Evolutionary conservation across 2,113 vertebrate genomes (phyloP).

Genomic region (Myocastor coypus): DNA sequence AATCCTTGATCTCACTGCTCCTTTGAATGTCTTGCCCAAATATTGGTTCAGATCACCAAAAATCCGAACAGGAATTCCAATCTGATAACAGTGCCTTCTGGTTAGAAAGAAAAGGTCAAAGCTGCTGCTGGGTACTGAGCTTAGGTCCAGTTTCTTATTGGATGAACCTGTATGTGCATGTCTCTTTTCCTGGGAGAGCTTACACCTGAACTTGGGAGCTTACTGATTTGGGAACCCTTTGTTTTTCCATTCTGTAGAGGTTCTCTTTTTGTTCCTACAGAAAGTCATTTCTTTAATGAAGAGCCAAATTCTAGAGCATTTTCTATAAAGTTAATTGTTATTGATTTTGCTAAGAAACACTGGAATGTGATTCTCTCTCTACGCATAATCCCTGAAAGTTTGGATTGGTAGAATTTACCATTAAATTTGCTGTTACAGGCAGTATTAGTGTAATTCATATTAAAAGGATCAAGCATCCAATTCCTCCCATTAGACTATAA

Average conservation of each 20-base stretch:
- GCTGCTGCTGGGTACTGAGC: too few relatives aligned
- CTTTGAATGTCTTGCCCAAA: background rate
- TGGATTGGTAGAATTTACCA: background rate
- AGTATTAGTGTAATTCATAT: constrained; percentile 2
- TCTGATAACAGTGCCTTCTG: background rate
- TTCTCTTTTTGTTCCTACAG: background rate
- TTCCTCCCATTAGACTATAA: background rate
- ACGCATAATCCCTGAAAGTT: background rate
- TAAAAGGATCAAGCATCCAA: background rate
- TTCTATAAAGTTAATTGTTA: background rate
- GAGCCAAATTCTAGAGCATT: background rate
- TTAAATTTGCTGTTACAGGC: background rate
- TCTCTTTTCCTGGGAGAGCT: background rate
- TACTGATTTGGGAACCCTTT: background rate
- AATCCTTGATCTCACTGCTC: background rate
- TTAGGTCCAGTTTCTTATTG: background rate
- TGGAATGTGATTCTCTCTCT: background rate
- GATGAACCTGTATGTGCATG: background rate
- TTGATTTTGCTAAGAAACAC: background rate
- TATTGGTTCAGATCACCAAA: background rate
- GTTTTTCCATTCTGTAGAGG: background rate
- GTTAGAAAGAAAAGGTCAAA: constrained; percentile 5
- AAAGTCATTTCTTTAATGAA: background rate
- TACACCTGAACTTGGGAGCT: background rate
- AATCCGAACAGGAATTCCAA: background rate